phyloP scores from a whole-genome alignment of 2,888 invertebrate species.

The Drosophila quinaria region DNA sequence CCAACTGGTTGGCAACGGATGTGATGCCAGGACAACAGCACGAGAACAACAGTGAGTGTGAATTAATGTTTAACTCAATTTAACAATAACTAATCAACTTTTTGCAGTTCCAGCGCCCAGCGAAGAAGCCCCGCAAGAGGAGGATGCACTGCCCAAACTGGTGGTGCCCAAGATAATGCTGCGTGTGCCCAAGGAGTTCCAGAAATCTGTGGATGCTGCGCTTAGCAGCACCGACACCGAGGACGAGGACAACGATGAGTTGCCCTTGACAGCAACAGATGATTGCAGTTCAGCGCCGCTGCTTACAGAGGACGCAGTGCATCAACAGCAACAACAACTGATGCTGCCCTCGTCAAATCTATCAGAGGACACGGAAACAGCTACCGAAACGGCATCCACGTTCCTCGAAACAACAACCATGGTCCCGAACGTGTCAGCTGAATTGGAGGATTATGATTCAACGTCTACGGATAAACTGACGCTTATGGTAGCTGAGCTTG shows the following conservation, averaged over 20 bases:
- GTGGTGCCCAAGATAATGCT: conserved; percentile 90
- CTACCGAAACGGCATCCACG: conserved; percentile 56
- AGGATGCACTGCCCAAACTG: conserved; percentile 64
- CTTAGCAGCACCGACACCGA: conserved; percentile 84
- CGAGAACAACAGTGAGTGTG: conserved; percentile 59
- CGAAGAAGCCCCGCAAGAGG: conserved; percentile 26
- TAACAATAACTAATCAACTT: conserved; percentile 2
- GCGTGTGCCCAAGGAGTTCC: conserved; percentile 88
- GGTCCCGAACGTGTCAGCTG: conserved; percentile 5
- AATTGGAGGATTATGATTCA: conserved; percentile 51
- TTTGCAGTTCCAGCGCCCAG: conserved; percentile 53
- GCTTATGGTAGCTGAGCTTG: conserved; percentile 81
- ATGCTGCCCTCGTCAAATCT: conserved; percentile 19
- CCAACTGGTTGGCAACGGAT: conserved; percentile 2
- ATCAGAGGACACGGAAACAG: conserved; percentile 57
- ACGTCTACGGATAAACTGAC: conserved; percentile 67
- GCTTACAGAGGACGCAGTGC: conserved; percentile 50
- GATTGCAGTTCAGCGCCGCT: conserved; percentile 2
- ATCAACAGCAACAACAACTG: conserved; percentile 38
- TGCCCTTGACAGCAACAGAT: conserved; percentile 9
- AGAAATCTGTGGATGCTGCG: conserved; percentile 85
- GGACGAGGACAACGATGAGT: conserved; percentile 72
- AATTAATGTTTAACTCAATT: rapidly evolving
- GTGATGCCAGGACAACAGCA: neutral
- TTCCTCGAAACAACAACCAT: conserved; percentile 32